Percentiles rank a stretch among this genome's conserved stretches.
These are phyloP conservation scores for Pollenia angustigena DNA, from an alignment of 2,888 invertebrate genomes.

Conservation along the genomic window DNA sequence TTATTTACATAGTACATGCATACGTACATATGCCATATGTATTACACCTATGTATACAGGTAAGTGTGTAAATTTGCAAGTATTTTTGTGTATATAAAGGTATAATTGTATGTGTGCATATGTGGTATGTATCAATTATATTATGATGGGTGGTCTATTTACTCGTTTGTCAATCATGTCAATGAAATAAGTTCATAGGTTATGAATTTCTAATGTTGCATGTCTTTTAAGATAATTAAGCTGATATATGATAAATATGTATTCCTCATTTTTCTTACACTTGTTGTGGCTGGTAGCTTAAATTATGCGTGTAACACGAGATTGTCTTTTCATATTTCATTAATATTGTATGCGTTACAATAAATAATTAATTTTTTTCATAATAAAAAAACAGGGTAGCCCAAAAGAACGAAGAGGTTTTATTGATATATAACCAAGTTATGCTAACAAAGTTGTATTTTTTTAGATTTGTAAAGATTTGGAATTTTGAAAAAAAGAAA, in stretches of 20 bases:
- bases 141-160: slow-evolving; percentile 22
- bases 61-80: background rate
- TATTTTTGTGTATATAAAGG: background rate
- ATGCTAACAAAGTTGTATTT: too few species aligned
- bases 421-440: too few species aligned
- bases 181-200: slow-evolving; percentile 50
- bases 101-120: background rate
- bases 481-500: too few species aligned
- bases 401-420: too few species aligned
- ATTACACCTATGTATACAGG: too few species aligned
- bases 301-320: background rate
- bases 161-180: slow-evolving; percentile 63
- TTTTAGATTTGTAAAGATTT: too few species aligned
- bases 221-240: slow-evolving; percentile 56
- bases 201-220: slow-evolving; percentile 59
- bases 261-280: background rate
- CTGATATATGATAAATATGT: slow-evolving; percentile 48
- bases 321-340: background rate
- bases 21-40: background rate
- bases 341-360: background rate
- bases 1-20: too few species aligned
- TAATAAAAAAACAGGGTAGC: background rate
- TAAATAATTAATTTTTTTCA: background rate
- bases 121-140: background rate
- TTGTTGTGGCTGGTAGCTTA: background rate